Evolutionary conservation across 2,888 invertebrate species (phyloP).

Genomic region (Drosophila kanekoi): DNA sequence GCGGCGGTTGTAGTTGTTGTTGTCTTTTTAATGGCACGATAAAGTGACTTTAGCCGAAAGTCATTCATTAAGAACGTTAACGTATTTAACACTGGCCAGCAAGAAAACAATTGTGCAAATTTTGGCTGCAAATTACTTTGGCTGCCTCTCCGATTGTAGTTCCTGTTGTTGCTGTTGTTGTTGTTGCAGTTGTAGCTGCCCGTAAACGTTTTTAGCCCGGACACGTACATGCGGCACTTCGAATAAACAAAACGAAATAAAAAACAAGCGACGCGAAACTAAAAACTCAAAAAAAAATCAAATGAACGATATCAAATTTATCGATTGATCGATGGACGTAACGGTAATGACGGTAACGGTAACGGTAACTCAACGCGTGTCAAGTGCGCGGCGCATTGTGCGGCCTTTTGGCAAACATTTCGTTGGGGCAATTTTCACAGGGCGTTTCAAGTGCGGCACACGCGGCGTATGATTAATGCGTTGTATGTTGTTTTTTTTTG

Average conservation of each 20-base stretch:
- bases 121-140: conserved; percentile 42
- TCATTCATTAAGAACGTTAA: conserved; percentile 85
- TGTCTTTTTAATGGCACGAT: conserved; percentile 65
- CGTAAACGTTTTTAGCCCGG: conserved; percentile 63
- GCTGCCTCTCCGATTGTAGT: conserved; percentile 31
- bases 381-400: conserved; percentile 78
- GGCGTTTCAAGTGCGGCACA: conserved; percentile 28
- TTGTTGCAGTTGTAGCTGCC: conserved; percentile 62
- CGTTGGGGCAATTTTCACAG: conserved; percentile 37
- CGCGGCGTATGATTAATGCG: conserved; percentile 72
- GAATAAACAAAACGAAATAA: conserved; percentile 12
- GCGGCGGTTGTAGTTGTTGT: conserved; percentile 40
- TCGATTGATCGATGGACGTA: conserved; percentile 19
- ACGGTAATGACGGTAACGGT: conserved; percentile 11
- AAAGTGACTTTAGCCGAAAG: conserved; percentile 82
- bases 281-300: conserved; percentile 24
- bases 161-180: conserved; percentile 27
- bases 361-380: conserved; percentile 71
- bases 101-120: conserved; percentile 60
- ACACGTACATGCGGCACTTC: conserved; percentile 84
- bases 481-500: conserved; percentile 4
- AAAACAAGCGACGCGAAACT: conserved; percentile 6
- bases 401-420: conserved; percentile 72
- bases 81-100: conserved; percentile 77
- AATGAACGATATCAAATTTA: conserved; percentile 15